Evolutionary conservation across 2,797 vertebrate species (phyloP).

Genomic region (Manis javanica): DNA sequence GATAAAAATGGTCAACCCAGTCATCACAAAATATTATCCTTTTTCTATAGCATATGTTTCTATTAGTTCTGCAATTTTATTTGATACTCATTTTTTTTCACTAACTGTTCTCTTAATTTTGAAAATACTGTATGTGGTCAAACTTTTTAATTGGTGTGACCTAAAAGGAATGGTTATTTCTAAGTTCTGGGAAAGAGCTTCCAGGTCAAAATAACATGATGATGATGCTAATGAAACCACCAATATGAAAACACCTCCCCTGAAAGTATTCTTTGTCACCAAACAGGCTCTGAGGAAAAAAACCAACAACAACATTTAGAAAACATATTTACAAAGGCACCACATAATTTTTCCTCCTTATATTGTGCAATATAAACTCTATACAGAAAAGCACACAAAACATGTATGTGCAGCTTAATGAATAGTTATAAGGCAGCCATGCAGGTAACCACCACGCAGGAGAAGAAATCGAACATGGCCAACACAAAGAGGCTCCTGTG

Average conservation of each 20-base stretch:
- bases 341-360: not conserved
- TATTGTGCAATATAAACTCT: not conserved
- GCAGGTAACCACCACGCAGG: not conserved
- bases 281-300: not conserved
- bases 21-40: constrained; percentile 67
- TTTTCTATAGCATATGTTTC: constrained; percentile 32
- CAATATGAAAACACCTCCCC: constrained; percentile 32
- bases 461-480: not conserved
- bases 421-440: not conserved
- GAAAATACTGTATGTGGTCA: constrained; percentile 58
- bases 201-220: constrained; percentile 53
- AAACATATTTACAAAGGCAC: constrained; percentile 19
- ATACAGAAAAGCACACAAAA: not conserved
- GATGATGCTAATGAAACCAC: constrained; percentile 53
- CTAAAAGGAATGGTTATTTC: constrained; percentile 39
- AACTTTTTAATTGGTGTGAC: constrained; percentile 26
- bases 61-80: constrained; percentile 41
- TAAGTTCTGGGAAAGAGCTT: constrained; percentile 53
- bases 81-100: constrained; percentile 19
- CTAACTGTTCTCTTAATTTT: constrained; percentile 53
- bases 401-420: not conserved
- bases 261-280: constrained; percentile 34
- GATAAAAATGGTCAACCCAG: constrained; percentile 36
- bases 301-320: not conserved
- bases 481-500: not conserved